These are phyloP conservation scores for Euphonia xanthogaster DNA, from an alignment of 2,797 vertebrate species.

Conservation along the genomic window DNA sequence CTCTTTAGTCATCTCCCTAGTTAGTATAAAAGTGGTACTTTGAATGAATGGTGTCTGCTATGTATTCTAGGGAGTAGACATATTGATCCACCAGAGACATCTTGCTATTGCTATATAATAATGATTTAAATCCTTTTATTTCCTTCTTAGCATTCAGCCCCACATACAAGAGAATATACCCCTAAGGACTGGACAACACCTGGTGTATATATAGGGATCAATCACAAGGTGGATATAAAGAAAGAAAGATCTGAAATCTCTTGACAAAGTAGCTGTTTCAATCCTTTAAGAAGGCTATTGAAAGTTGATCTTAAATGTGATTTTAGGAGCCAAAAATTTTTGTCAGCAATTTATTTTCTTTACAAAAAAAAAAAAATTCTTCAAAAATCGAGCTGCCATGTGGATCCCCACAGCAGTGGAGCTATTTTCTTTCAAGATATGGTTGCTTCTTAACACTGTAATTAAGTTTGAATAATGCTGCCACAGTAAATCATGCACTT, in stretches of 20 bases:
- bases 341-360: slow-evolving; percentile 69
- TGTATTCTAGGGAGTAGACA: neutral
- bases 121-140: slow-evolving; percentile 47
- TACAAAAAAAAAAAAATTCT: slow-evolving; percentile 60
- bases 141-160: slow-evolving; percentile 39
- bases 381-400: slow-evolving; percentile 63
- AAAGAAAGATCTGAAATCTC: slow-evolving; percentile 64
- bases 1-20: neutral
- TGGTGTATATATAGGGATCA: slow-evolving; percentile 48
- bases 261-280: slow-evolving; percentile 58
- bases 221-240: slow-evolving; percentile 61
- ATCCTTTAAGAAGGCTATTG: slow-evolving; percentile 64
- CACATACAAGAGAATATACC: slow-evolving; percentile 33
- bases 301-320: slow-evolving; percentile 73
- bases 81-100: slow-evolving; percentile 5
- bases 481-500: slow-evolving; percentile 78
- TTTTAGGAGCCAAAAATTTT: slow-evolving; percentile 68
- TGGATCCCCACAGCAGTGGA: slow-evolving; percentile 69
- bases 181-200: slow-evolving; percentile 53
- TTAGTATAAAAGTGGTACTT: neutral
- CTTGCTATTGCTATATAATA: slow-evolving; percentile 2
- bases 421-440: slow-evolving; percentile 74
- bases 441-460: slow-evolving; percentile 78
- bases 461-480: slow-evolving; percentile 79
- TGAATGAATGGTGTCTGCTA: neutral